phyloP scores from a whole-genome alignment of 2,888 invertebrate genomes.

The Gryllus longicercus region DNA sequence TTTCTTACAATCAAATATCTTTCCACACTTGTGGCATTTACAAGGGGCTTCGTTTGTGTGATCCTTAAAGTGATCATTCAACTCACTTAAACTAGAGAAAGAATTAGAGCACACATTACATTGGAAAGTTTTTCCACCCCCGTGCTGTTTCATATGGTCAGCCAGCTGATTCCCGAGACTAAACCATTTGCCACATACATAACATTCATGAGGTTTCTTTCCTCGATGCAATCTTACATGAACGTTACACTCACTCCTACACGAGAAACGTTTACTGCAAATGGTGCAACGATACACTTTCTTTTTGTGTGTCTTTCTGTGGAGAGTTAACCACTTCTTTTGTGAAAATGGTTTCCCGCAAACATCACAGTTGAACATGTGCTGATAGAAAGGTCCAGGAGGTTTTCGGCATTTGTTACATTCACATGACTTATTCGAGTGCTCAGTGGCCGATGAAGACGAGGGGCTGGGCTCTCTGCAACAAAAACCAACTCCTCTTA shows the following conservation, averaged over 20 bases:
- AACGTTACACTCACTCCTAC: constrained; percentile 6
- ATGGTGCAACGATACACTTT: constrained; percentile 1
- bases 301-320: not conserved
- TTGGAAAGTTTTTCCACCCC: not conserved
- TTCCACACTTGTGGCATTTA: constrained; percentile 17
- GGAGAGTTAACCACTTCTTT: not conserved
- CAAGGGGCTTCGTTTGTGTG: not conserved
- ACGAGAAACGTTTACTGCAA: not conserved
- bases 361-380: constrained; percentile 7
- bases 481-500: not conserved
- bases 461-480: not conserved
- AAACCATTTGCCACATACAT: constrained; percentile 17
- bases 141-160: not conserved
- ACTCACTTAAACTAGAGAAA: constrained; percentile 1
- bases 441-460: not conserved
- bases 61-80: constrained; percentile 7
- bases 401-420: not conserved
- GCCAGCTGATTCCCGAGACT: not conserved
- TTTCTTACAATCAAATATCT: constrained; percentile 6
- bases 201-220: constrained; percentile 1
- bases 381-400: not conserved
- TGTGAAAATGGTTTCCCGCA: not conserved
- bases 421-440: not conserved
- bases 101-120: not conserved
- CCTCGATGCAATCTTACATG: constrained; percentile 1